phyloP scores from a whole-genome alignment of 2,113 vertebrate species.

The Ailurus styani region DNA sequence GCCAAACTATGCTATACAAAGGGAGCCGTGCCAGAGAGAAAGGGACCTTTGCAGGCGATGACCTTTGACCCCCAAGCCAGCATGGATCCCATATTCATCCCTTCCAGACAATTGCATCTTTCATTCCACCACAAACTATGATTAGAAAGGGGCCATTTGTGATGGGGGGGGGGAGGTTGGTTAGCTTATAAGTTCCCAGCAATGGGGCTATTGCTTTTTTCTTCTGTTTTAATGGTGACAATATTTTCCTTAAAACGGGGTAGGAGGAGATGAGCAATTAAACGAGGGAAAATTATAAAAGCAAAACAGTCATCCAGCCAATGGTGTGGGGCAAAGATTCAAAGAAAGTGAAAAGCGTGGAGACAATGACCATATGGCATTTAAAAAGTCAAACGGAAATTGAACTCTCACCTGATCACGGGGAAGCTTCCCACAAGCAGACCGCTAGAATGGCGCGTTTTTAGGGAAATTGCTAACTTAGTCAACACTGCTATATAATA shows the following conservation, averaged over 20 bases:
- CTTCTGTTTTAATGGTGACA: slow-evolving; percentile 73
- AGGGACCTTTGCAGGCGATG: slow-evolving; percentile 85
- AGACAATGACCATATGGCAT: slow-evolving; percentile 23
- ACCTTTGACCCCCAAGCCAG: slow-evolving; percentile 88
- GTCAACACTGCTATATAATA: not conserved
- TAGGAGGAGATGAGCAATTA: slow-evolving; percentile 69
- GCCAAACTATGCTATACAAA: slow-evolving; percentile 90
- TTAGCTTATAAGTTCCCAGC: slow-evolving; percentile 81
- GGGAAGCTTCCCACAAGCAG: not conserved
- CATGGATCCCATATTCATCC: slow-evolving; percentile 92
- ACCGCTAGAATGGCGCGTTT: not conserved
- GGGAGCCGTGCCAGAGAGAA: slow-evolving; percentile 88
- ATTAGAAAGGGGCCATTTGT: slow-evolving; percentile 82
- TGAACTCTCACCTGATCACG: slow-evolving; percentile 53
- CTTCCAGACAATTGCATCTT: slow-evolving; percentile 94
- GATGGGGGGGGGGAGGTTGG: slow-evolving; percentile 52
- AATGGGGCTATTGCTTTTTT: slow-evolving; percentile 78
- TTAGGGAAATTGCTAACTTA: not conserved
- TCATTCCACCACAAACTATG: slow-evolving; percentile 89
- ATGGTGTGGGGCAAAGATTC: not conserved
- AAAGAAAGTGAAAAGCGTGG: not conserved
- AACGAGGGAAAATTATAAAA: slow-evolving; percentile 68
- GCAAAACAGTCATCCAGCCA: slow-evolving; percentile 8
- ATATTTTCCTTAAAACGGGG: slow-evolving; percentile 79
- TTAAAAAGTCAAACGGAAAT: slow-evolving; percentile 24